These are phyloP conservation scores for Pseudorhiza aurosa DNA, from an alignment of 30 jellyfish, hydroid and myxozoan genomes.

Conservation along the genomic window DNA sequence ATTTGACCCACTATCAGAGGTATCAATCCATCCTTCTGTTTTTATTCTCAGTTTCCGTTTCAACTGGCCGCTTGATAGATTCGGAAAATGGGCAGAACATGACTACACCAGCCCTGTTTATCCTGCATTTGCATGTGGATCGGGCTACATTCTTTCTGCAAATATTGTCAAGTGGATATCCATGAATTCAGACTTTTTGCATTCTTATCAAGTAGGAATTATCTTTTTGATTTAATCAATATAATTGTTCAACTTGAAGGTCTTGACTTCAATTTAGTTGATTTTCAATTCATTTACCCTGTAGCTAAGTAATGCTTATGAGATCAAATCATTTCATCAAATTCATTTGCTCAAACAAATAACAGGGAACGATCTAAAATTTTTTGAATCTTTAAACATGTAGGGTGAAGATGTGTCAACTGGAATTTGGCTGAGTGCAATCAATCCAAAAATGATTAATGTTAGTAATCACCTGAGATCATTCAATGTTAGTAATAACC, in stretches of 20 bases:
- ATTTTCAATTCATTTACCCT: too few relatives aligned
- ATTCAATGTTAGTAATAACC: not conserved
- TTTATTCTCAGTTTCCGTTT: slow-evolving; percentile 60
- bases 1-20: too few relatives aligned
- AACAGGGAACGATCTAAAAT: not conserved
- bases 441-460: slow-evolving; percentile 34
- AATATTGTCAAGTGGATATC: slow-evolving; percentile 81
- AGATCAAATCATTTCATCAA: too few relatives aligned
- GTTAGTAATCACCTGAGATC: slow-evolving; percentile 50
- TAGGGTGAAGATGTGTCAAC: slow-evolving; percentile 97
- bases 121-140: slow-evolving; percentile 99
- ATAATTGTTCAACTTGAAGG: too few relatives aligned
- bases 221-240: too few relatives aligned
- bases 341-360: not conserved
- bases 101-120: slow-evolving; percentile 60
- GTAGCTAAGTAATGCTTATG: too few relatives aligned
- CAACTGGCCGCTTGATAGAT: slow-evolving; percentile 84
- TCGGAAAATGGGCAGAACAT: slow-evolving; percentile 96
- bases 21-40: not conserved
- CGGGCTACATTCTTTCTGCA: slow-evolving; percentile 80
- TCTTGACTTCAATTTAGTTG: too few relatives aligned
- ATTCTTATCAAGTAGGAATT: slow-evolving; percentile 78
- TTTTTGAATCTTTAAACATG: not conserved
- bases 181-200: slow-evolving; percentile 43
- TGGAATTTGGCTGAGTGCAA: slow-evolving; percentile 92